Conservation (phyloP, 2,888 invertebrate genomes). For the Ophioninae sp. region DNA sequence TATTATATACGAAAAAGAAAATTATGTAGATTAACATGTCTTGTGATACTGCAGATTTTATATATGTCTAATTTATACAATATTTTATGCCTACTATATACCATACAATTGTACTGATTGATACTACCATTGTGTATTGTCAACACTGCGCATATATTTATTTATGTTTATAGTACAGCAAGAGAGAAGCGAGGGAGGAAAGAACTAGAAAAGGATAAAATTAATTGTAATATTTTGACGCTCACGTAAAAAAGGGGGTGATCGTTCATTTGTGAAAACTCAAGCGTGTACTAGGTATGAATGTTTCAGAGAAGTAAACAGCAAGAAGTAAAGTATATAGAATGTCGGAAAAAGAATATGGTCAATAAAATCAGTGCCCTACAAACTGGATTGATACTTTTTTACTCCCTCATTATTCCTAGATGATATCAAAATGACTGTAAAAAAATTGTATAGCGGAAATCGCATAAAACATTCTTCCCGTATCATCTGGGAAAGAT, state of each 20-base stretch:
- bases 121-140: conserved; percentile 39
- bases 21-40: conserved; percentile 57
- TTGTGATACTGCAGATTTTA: conserved; percentile 71
- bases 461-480: not conserved
- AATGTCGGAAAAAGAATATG: conserved; percentile 20
- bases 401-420: not conserved
- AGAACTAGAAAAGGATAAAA: conserved; percentile 3
- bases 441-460: not conserved
- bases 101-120: conserved; percentile 47
- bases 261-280: conserved; percentile 1
- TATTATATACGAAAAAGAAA: conserved; percentile 48
- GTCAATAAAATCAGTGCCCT: conserved; percentile 53
- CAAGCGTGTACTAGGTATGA: conserved; percentile 8
- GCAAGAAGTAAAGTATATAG: conserved; percentile 1
- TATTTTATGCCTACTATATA: conserved; percentile 54
- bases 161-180: conserved; percentile 28
- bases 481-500: no score
- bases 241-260: conserved; percentile 9
- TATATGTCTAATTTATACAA: conserved; percentile 68
- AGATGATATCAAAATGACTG: not conserved
- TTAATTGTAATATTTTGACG: conserved; percentile 33
- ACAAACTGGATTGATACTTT: conserved; percentile 7
- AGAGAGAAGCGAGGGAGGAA: conserved; percentile 1
- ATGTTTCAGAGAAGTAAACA: not conserved
- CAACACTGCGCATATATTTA: conserved; percentile 47